Conservation (phyloP, 2,888 invertebrate genomes). For the Cryptocephalus moraei region DNA sequence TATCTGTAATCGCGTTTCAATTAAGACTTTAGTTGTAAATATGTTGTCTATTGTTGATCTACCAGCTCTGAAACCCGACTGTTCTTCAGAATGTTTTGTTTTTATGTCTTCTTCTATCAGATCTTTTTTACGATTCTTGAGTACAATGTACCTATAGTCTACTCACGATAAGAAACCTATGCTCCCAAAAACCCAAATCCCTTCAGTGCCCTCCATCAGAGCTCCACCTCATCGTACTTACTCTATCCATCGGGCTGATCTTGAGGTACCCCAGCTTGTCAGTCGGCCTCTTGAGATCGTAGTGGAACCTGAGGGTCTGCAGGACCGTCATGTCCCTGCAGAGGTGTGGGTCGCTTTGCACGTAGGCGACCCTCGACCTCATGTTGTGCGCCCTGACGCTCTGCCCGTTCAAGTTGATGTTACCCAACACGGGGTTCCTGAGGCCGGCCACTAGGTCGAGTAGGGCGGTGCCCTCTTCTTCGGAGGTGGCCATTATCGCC, state of each 20-base stretch:
- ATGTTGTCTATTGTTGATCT: too few species aligned
- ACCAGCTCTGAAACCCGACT: too few species aligned
- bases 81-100: too few species aligned
- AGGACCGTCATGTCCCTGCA: constrained; percentile 82
- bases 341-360: constrained; percentile 64
- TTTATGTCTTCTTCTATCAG: too few species aligned
- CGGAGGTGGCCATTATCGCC: constrained; percentile 83
- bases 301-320: constrained; percentile 78
- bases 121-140: too few species aligned
- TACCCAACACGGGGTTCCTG: constrained; percentile 51
- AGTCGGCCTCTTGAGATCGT: constrained; percentile 58
- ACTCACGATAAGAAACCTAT: too few species aligned
- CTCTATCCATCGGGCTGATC: constrained; percentile 65
- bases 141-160: too few species aligned
- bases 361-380: constrained; percentile 62
- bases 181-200: too few species aligned
- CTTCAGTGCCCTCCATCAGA: too few species aligned
- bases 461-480: constrained; percentile 77
- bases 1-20: too few species aligned
- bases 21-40: too few species aligned
- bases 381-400: constrained; percentile 62
- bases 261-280: constrained; percentile 52
- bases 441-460: constrained; percentile 76
- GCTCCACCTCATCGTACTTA: constrained; percentile 39
- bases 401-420: constrained; percentile 80